phyloP scores from a whole-genome alignment of 2,888 invertebrate species.

The Eueremaeus valkanovi region DNA sequence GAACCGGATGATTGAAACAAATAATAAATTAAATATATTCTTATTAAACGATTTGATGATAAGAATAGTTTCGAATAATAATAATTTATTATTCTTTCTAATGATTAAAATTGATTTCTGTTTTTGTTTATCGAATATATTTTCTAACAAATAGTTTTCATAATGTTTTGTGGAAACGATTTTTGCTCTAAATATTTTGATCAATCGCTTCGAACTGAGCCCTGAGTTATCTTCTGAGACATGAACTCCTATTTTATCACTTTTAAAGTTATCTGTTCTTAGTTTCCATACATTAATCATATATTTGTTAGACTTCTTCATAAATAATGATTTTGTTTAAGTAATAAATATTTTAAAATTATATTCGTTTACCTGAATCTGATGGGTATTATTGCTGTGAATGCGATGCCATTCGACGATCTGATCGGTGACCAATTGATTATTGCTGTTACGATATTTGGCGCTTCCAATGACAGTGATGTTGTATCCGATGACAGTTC shows the following conservation, averaged over 20 bases:
- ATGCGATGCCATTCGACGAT: conserved; percentile 42
- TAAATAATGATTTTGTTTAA: too few relatives aligned
- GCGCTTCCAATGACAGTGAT: conserved; percentile 53
- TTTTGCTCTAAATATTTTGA: conserved; percentile 8
- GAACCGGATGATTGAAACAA: too few relatives aligned
- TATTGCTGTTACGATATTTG: conserved; percentile 44
- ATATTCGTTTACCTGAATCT: not conserved
- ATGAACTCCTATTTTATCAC: not conserved
- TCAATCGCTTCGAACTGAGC: not conserved
- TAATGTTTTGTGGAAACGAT: not conserved
- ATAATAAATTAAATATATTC: too few relatives aligned
- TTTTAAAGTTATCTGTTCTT: not conserved
- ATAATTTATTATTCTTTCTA: too few relatives aligned
- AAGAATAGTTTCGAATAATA: too few relatives aligned
- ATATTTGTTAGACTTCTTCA: too few relatives aligned
- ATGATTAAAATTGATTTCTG: not conserved
- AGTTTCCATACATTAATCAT: not conserved
- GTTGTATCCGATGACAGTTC: conserved; percentile 71
- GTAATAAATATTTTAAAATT: not conserved
- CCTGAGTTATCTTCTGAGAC: not conserved
- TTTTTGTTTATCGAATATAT: not conserved
- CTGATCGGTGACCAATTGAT: conserved; percentile 45
- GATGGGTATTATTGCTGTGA: conserved; percentile 36
- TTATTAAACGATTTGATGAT: too few relatives aligned
- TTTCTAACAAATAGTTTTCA: not conserved